Base-by-base conservation (phyloP, 2,888 invertebrate genomes). In the Deilephila porcellus region DNA sequence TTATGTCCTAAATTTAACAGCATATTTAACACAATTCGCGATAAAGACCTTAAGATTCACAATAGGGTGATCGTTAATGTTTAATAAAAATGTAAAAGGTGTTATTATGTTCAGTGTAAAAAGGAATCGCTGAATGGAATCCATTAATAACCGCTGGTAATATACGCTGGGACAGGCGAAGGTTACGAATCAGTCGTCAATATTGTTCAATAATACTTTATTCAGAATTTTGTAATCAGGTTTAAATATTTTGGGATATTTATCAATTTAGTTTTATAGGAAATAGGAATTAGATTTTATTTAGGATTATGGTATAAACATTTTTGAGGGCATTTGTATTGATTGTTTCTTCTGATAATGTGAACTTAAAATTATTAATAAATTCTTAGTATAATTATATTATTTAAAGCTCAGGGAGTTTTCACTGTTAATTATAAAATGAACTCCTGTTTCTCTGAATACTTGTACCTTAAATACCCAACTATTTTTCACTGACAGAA, bases 21-120 rank as follows among this genome's bases (percentile, higher is more conserved):
- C 6, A 56, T 56, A 56, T 56, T 56, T n/a, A 56, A 56, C 7
- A 14, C n/a, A n/a, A 56, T 56, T 56, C n/a, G n/a, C 56, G 6
- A 56, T 56, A 56, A 56, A 53, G 53, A 53, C 53, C 20, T 34
- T 11, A 4, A 3, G 37, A 37, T 37, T 37, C n/a, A 45, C 37
- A 37, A 64, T n/a, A 64, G 8, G 45, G 37, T n/a, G 64, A 64
- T 37, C 64, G 37, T 37, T 64, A 64, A 62, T 29, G 29, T 62
- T 64, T 64, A 45, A 64, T 64, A 37, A 37, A 32, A 64, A 64
- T 64, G 32, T 37, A 64, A 64, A 37, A 64, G 34, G 64, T 32
- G 7, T 34, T 37, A 37, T n/a, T 34, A 37, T 11, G 64, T 19
- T 37, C n/a, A 37, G 29, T 29, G 29, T 14, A 29, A 29, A 60